Evolutionary conservation across 2,797 vertebrate genomes (phyloP), one percentile per base, ranked within the genome.

Genomic region (Girardinus metallicus): DNA sequence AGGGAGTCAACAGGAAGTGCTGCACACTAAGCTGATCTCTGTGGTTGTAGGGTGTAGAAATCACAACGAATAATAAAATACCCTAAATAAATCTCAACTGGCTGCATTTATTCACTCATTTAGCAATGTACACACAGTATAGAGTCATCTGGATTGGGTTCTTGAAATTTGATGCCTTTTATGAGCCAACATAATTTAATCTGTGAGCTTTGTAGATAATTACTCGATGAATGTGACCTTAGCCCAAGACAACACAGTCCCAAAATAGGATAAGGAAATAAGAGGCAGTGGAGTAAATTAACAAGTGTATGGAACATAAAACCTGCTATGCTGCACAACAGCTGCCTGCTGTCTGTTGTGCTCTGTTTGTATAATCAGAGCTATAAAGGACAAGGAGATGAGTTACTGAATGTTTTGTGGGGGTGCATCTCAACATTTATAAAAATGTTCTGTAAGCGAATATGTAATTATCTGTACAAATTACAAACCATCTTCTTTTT

Each of bases 381-480:
- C 57, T 34, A 62, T 62, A 34, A 34, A 34, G 6, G 31, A 18
- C 29, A 62, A 34, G 60, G 31, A 13, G 60, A 34, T 1, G 29
- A 62, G 6, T 31, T 34, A 18, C 60, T 62, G 60, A 34, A 62
- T 62, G 60, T 62, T 62, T 34, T 34, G 29, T 62, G 60, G n/a
- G n/a, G 12, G 55, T 60, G n/a, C 12, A 29, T 31, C 31, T 62
- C 15, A 6, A 5, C 60, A 62, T 62, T 62, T 62, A 18, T 34
- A 29, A 34, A 62, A 62, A 34, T 34, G 60, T 62, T 31, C 55
- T 60, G 55, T 60, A 31, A 60, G n/a, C 12, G 5, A 60, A 60
- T 60, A 60, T 60, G n/a, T 60, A 31, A 60, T 60, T 60, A 60
- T 60, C n/a, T 60, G n/a, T 13, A 60, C n/a, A 31, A 60, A 60